These are phyloP conservation scores for Salvator merianae DNA, from an alignment of 2,113 vertebrate species.

Conservation along the genomic window DNA sequence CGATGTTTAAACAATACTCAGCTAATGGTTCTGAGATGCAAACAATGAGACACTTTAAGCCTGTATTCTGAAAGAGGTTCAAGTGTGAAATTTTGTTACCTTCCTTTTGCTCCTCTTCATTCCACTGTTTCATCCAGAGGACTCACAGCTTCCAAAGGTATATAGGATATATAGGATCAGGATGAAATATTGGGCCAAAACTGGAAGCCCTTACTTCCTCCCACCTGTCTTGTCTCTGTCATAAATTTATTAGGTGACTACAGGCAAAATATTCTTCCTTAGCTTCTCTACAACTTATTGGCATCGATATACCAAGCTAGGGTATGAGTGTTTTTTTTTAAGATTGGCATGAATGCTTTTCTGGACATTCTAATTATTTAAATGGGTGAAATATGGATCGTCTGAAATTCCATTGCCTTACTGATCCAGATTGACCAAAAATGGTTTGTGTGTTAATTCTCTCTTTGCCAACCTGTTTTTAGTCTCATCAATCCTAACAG, in stretches of 20 bases:
- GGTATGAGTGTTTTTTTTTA: neutral
- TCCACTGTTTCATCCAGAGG: neutral
- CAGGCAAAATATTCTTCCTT: neutral
- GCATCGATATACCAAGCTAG: no score
- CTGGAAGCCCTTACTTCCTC: neutral
- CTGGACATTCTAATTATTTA: no score
- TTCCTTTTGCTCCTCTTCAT: neutral
- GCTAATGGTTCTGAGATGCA: neutral
- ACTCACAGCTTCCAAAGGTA: neutral
- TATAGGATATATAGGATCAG: no score
- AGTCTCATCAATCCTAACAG: no score
- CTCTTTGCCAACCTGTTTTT: no score
- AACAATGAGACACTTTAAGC: neutral
- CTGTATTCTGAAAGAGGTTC: neutral
- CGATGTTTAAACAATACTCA: no score
- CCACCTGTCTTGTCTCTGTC: neutral
- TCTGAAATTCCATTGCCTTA: no score
- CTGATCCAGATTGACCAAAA: no score
- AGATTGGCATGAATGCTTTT: no score
- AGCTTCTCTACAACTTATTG: neutral
- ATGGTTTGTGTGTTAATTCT: no score
- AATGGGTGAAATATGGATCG: no score
- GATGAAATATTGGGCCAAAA: neutral
- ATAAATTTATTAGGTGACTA: neutral
- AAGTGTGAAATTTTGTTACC: neutral